These are phyloP conservation scores for Dissostichus mawsoni DNA, from an alignment of 2,113 vertebrate genomes.

Conservation along the genomic window DNA sequence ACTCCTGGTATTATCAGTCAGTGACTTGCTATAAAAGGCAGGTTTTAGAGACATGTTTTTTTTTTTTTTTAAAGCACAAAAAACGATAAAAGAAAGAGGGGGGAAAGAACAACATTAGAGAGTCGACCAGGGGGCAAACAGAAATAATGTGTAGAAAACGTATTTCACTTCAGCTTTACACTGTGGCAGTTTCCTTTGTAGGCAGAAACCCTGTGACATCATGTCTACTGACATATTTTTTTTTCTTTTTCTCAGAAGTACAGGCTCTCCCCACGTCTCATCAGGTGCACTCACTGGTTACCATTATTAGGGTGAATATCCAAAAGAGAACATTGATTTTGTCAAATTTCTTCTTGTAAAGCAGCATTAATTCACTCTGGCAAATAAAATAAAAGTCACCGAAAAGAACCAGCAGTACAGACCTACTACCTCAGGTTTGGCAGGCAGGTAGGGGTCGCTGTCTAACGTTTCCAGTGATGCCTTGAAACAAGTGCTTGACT, in stretches of 20 bases:
- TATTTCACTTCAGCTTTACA: constrained; percentile 69
- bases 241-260: constrained; percentile 35
- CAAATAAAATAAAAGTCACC: constrained; percentile 68
- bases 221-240: constrained; percentile 44
- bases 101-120: constrained; percentile 55
- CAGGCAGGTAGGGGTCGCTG: constrained; percentile 59
- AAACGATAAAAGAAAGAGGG: constrained; percentile 38
- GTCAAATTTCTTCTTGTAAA: constrained; percentile 65
- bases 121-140: constrained; percentile 53
- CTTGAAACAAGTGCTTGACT: constrained; percentile 75
- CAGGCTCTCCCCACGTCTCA: constrained; percentile 33
- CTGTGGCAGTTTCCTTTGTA: constrained; percentile 80
- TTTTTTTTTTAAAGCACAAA: constrained; percentile 61
- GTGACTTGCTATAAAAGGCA: constrained; percentile 69
- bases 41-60: constrained; percentile 62
- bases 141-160: constrained; percentile 72
- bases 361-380: constrained; percentile 81
- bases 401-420: constrained; percentile 48
- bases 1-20: constrained; percentile 69
- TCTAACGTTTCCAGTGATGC: constrained; percentile 78
- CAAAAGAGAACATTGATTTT: constrained; percentile 66
- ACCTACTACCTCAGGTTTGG: constrained; percentile 55
- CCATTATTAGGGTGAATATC: constrained; percentile 57
- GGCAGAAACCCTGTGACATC: constrained; percentile 75
- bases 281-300: constrained; percentile 57